A percentile compares a stretch with the other conserved stretches of the same genome.
Conservation (phyloP, 92 coral and sea anemone genomes). For the Metridium senile region DNA sequence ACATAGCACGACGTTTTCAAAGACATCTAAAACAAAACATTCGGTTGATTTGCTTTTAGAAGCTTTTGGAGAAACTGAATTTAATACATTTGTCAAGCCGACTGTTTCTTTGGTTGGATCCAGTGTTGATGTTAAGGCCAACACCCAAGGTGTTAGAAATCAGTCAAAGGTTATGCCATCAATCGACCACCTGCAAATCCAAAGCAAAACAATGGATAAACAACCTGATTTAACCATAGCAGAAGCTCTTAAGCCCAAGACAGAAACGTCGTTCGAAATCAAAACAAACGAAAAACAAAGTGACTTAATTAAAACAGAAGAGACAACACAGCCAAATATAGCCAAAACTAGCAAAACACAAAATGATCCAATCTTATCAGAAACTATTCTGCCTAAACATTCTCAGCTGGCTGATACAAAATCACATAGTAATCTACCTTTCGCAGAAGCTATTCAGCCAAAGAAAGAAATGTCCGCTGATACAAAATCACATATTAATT, state of each 20-base stretch:
- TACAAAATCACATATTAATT: no score
- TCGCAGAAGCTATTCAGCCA: no score
- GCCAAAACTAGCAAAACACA: no score
- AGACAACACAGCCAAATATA: background rate
- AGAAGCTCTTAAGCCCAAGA: background rate
- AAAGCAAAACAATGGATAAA: slow-evolving; percentile 12
- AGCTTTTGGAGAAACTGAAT: background rate
- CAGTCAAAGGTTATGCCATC: slow-evolving; percentile 18
- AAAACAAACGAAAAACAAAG: background rate
- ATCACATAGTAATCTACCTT: background rate
- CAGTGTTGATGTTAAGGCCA: background rate
- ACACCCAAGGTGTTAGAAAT: background rate
- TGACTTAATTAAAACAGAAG: background rate
- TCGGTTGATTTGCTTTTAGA: background rate
- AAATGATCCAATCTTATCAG: no score
- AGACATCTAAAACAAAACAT: background rate
- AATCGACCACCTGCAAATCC: slow-evolving; percentile 22
- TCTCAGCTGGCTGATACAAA: no score
- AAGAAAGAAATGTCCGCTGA: no score
- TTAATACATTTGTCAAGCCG: background rate
- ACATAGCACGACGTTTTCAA: background rate
- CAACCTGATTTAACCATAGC: slow-evolving; percentile 5
- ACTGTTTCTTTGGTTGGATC: background rate
- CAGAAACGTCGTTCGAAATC: background rate
- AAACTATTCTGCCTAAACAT: no score